Conservation (phyloP, 2,113 vertebrate genomes). For the Brevimyrus niger region DNA sequence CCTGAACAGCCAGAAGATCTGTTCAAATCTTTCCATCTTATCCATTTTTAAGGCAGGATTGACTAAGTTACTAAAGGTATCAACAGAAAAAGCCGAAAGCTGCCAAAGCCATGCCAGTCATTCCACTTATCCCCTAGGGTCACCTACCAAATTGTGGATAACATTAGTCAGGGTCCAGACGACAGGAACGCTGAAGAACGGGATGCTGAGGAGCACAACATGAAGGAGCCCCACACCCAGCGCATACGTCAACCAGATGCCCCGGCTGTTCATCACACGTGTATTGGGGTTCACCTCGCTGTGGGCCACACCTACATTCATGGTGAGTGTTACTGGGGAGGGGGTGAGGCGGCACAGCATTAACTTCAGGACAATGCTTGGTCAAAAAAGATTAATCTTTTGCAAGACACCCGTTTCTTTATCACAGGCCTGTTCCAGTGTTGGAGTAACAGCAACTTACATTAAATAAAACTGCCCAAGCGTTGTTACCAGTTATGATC, state of each 20-base stretch:
- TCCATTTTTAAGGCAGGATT: background rate
- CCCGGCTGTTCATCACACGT: slow-evolving; percentile 93
- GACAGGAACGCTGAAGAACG: slow-evolving; percentile 91
- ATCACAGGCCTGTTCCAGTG: background rate
- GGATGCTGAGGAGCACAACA: slow-evolving; percentile 94
- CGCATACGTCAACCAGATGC: slow-evolving; percentile 94
- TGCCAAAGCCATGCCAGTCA: background rate
- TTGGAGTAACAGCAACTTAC: background rate
- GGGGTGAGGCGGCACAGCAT: background rate
- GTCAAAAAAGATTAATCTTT: background rate
- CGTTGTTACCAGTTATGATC: background rate
- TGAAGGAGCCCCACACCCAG: slow-evolving; percentile 90
- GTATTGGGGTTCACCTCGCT: slow-evolving; percentile 98
- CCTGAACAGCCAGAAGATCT: background rate
- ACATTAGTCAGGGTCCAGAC: slow-evolving; percentile 96
- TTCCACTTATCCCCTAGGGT: background rate
- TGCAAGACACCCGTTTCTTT: background rate
- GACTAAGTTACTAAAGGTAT: background rate
- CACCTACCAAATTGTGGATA: slow-evolving; percentile 94
- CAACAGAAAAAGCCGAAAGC: background rate
- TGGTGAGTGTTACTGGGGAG: slow-evolving; percentile 58
- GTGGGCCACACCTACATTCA: slow-evolving; percentile 97
- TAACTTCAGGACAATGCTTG: background rate
- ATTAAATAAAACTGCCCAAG: background rate
- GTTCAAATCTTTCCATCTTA: background rate